Evolutionary conservation across 2,113 vertebrate species (phyloP), one percentile per base, ranked within the genome.

Genomic region (Rostratula benghalensis): DNA sequence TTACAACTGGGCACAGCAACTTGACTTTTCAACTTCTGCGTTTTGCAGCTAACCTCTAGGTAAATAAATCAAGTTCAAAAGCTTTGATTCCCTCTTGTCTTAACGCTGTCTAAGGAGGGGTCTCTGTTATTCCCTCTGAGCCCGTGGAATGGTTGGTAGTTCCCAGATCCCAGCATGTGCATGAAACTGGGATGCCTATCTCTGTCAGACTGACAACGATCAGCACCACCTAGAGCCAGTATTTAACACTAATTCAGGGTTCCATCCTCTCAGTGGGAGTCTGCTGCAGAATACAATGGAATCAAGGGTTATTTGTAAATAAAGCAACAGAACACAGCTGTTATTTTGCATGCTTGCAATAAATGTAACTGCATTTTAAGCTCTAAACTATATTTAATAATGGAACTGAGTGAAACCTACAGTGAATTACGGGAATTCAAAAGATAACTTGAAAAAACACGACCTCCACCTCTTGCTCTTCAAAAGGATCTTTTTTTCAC

Each of bases 251-350:
- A 35, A 57, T 51, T 54, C 71, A 91, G 56, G 60, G 43, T 46
- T 84, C 53, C 64, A 0, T 30, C 53, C 54, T 90, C 75, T 80
- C 63, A 69, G 0, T 67, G 28, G 50, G 39, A 89, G 25, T 61
- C 57, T 86, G 37, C 59, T 4, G 3, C 8, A 41, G 41, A 74
- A 65, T 67, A 80, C 46, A 83, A 10, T 30, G 21, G 51, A 83
- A 83, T 69, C 27, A 70, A 69, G 54, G 67, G 48, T 51, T 85
- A 61, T 74, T 94, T 87, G 65, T 94, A 95, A 93, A 94, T 59
- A 90, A 93, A 83, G 33, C 33, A 75, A 61, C 41, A 46, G n/a
- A 77, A 81, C 60, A 65, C 27, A 41, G 37, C 77, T 63, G 85
- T 76, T 93, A 76, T 25, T 87, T 89, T 11, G n/a, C 37, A 27